Evolutionary conservation across 2,113 vertebrate species (phyloP), one percentile per base, ranked within the genome.

Genomic region (Salvelinus fontinalis): DNA sequence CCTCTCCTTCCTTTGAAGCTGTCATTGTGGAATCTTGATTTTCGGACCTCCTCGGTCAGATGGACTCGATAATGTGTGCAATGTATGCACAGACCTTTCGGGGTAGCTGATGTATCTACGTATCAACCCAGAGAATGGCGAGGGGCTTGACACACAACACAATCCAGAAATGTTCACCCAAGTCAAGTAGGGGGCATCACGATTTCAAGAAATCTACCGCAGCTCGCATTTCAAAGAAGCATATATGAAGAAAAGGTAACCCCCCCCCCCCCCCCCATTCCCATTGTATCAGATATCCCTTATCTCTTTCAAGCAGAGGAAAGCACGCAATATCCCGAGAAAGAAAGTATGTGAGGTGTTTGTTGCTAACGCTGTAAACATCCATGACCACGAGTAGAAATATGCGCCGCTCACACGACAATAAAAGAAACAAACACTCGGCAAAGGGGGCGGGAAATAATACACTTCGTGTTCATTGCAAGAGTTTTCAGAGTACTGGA

Each of bases 21-120:
- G 67, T 68, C 67, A 68, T 68, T 20, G 31, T n/a, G 31, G 29
- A 68, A 44, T 68, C 67, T 68, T 44, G 31, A 68, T 68, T 68
- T 31, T 68, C 24, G 29, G 66, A 67, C 66, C 66, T 67, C 26
- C 5, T 67, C 29, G 16, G 7, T 62, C n/a, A 18, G 59, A n/a
- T 62, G 7, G 59, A 22, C 20, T 62, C 59, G 16, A 62, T 5
- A 22, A 24, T 22, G 59, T 62, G 59, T 1, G 51, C 51, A 5
- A 24, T 22, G 59, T 22, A 24, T 62, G 59, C 20, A 62, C 59
- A 24, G n/a, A 9, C 59, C n/a, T 62, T 62, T 62, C 59, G 9
- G 59, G 22, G 51, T 54, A 54, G 51, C 51, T 51, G 49, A 2
- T 51, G 1, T 34, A 34, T 34, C 34, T 11, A 44, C 39, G 8